Evolutionary conservation across 2,113 vertebrate genomes (phyloP), one percentile per base, ranked within the genome.

Genomic region (Boulengeromyrus knoepffleri): DNA sequence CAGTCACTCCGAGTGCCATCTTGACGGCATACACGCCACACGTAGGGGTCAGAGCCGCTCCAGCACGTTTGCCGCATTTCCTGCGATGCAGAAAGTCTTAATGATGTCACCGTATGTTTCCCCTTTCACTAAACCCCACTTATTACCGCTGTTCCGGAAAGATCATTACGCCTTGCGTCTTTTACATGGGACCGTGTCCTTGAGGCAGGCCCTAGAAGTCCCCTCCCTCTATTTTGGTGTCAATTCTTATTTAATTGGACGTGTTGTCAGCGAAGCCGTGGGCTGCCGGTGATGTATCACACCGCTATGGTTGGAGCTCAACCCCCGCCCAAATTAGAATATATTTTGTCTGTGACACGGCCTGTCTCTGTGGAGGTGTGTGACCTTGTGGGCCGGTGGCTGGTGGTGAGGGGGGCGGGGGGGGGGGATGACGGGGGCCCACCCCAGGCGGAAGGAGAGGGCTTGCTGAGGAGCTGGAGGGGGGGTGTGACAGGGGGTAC

Each of bases 281-380:
- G 31, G 86, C 50, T 5, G 56, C 56, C 53, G 53, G 52, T 88
- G 94, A 95, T 96, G 92, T 95, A 95, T 95, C 92, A 94, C 93
- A 93, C 21, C 90, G 86, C 42, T 88, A 50, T 90, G 90, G 89
- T 90, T 93, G 89, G 93, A 92, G 92, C 92, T 89, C 92, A 93
- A 92, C 92, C 92, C n/a, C 91, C 91, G 91, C 93, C 94, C 93
- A 94, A 95, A 95, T 95, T 95, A 95, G 94, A 95, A 93, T 94
- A 92, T 89, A 91, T 94, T 95, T 91, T 92, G 92, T 93, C 91
- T 89, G 90, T 94, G 94, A 94, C 93, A 94, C 89, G 90, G 93
- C 92, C 74, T 91, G 91, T 90, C 92, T 95, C 94, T 90, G 88
- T 89, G 87, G 94, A 94, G 95, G 92, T 90, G 92, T 93, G 90